Evolutionary conservation across 2,113 vertebrate genomes (phyloP).

Genomic region (Brienomyrus longianalis): DNA sequence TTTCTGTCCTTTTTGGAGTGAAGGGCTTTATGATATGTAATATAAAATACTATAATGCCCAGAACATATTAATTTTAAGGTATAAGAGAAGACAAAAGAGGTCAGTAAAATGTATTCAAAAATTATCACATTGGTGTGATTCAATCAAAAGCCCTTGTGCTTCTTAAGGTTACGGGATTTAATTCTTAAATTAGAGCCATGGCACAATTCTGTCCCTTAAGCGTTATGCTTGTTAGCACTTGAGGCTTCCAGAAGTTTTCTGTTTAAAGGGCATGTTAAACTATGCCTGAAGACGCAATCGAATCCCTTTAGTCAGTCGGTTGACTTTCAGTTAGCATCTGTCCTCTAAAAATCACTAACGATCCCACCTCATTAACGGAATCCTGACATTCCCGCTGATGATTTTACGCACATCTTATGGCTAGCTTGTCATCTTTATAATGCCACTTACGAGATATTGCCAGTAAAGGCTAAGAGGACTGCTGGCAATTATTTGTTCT

Average conservation of each 20-base stretch:
- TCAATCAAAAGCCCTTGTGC: background rate
- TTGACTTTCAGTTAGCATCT: background rate
- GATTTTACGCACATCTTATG: background rate
- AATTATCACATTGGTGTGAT: background rate
- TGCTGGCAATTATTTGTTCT: background rate
- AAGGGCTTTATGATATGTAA: background rate
- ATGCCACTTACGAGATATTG: background rate
- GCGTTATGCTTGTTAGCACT: background rate
- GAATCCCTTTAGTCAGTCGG: background rate
- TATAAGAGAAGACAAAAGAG: background rate
- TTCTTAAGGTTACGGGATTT: background rate
- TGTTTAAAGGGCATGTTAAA: slow-evolving; percentile 2
- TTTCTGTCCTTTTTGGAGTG: background rate
- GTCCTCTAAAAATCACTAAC: background rate
- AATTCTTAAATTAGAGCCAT: background rate
- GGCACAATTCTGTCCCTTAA: background rate
- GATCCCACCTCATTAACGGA: background rate
- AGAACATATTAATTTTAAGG: background rate
- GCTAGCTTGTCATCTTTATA: background rate
- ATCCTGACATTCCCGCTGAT: background rate
- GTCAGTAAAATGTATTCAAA: background rate
- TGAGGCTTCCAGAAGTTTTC: background rate
- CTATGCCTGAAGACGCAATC: background rate
- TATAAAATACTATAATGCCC: background rate
- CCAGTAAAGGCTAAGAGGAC: background rate